Base-by-base conservation (phyloP, 2,113 vertebrate genomes). In the Syngnathus typhle region DNA sequence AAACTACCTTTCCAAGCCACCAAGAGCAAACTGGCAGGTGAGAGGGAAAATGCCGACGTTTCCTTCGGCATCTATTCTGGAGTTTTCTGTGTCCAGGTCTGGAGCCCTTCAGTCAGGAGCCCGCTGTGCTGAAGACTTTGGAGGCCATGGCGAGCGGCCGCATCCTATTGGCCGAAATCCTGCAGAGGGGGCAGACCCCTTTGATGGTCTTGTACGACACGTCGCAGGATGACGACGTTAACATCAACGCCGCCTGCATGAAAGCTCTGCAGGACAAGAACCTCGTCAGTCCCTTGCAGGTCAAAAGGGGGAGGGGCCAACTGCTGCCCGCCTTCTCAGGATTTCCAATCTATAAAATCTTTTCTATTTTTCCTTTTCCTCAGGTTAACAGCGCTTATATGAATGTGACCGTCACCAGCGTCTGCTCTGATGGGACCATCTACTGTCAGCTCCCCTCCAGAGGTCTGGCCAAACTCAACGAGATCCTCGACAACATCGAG, bases 151-250 rank as follows among this genome's bases (percentile, higher is more conserved):
- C 95, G 10, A 94, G 91, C 72, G 94, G 91, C 13, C 94, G 92
- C 84, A 98, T 99, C 87, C 88, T 98, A 56, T 85, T 96, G 74
- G 94, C 95, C 43, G 97, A 99, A 88, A 94, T 98, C 81, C 77
- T 98, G 12, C 92, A 95, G 68, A 92, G 92, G 72, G 84, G 90
- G 36, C 90, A 92, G 43, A 78, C 78, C 60, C 97, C 97, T 36
- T 83, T 94, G 37, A 91, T 96, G n/a, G 92, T 99, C 64, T 89
- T 99, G 21, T 99, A 98, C 16, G 97, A 99, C 69, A 98, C 95
- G 16, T 98, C 97, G 0, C 95, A 97, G 79, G 97, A 99, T 65
- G 95, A 98, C 1, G 97, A 99, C 36, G 84, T 99, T 82, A 99
- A 98, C 83, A 95, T 99, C 73, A 99, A 99, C n/a, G 90, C 94